Evolutionary conservation across 2,797 vertebrate species (phyloP).

Genomic region (Hyperoplus immaculatus): DNA sequence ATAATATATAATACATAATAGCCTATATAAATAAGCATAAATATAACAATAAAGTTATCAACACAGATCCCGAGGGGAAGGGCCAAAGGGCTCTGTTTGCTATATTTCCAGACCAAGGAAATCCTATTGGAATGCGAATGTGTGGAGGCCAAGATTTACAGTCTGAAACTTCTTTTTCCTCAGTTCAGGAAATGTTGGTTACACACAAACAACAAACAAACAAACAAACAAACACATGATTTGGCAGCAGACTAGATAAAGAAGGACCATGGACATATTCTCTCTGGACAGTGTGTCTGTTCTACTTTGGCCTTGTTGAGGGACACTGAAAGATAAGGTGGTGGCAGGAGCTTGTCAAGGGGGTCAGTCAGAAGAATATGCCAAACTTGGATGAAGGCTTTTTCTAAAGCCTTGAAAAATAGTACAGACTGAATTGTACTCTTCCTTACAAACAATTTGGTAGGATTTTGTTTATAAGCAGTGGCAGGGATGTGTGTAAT

Average conservation of each 20-base stretch:
- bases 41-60: neutral
- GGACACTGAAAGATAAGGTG: slow-evolving; percentile 22
- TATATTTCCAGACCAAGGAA: slow-evolving; percentile 53
- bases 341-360: slow-evolving; percentile 28
- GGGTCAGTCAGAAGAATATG: slow-evolving; percentile 30
- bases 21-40: too few relatives aligned
- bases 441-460: neutral
- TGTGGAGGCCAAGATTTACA: slow-evolving; percentile 27
- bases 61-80: slow-evolving; percentile 50
- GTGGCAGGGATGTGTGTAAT: too few relatives aligned
- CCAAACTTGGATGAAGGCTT: slow-evolving; percentile 5
- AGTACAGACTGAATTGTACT: neutral
- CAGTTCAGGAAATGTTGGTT: slow-evolving; percentile 29
- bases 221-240: slow-evolving; percentile 6
- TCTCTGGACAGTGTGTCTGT: slow-evolving; percentile 34
- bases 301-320: slow-evolving; percentile 25
- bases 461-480: too few relatives aligned
- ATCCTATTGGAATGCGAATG: slow-evolving; percentile 36
- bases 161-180: slow-evolving; percentile 27
- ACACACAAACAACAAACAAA: neutral
- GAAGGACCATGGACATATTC: slow-evolving; percentile 4
- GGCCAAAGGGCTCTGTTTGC: slow-evolving; percentile 47
- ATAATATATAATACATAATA: too few relatives aligned
- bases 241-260: slow-evolving; percentile 52
- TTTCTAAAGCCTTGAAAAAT: slow-evolving; percentile 10